Base-by-base conservation (phyloP, 2,797 vertebrate genomes). In the Mareca strepera region DNA sequence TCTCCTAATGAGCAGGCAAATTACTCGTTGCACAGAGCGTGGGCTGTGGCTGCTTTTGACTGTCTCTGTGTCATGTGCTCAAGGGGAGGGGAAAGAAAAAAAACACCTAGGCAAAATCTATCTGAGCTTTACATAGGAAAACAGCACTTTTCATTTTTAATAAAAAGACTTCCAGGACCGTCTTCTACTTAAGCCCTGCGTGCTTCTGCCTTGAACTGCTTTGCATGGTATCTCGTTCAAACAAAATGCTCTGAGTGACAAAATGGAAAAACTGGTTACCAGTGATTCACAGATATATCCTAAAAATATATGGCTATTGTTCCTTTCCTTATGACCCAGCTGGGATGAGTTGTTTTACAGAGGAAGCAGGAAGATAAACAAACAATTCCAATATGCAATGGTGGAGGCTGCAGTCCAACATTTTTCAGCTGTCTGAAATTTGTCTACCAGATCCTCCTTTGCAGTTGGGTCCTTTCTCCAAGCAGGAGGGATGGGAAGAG, bases 281-380 rank as follows among this genome's bases (percentile, higher is more conserved):
- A 75, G 16, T 95, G 92, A 96, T 95, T 97, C 95, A 96, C 31
- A 75, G 90, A 96, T 11, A 73, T 63, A 93, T 82, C 92, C 96
- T 97, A 97, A 97, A 98, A 98, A 97, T 97, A 97, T 53, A 69
- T 93, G 82, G 80, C 88, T 96, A 96, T 97, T 98, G 91, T 97
- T 96, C 79, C 82, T 84, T 97, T 94, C 87, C 92, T 93, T 95
- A 93, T 48, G 88, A 90, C 77, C 95, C 96, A 97, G 96, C 88
- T 94, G 94, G 92, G 95, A 96, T 79, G 90, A 96, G 90, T 84
- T 95, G 87, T 95, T 97, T 96, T 86, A 69, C 16, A 96, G 90
- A 97, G 96, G 93, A 97, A 97, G 92, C 69, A 87, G 92, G 58
- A 95, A 96, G 96, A 96, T 75, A 96, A 95, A 96, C 72, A 95